These are phyloP conservation scores for Chinchilla lanigera DNA, from an alignment of 2,113 vertebrate species.

Conservation along the genomic window DNA sequence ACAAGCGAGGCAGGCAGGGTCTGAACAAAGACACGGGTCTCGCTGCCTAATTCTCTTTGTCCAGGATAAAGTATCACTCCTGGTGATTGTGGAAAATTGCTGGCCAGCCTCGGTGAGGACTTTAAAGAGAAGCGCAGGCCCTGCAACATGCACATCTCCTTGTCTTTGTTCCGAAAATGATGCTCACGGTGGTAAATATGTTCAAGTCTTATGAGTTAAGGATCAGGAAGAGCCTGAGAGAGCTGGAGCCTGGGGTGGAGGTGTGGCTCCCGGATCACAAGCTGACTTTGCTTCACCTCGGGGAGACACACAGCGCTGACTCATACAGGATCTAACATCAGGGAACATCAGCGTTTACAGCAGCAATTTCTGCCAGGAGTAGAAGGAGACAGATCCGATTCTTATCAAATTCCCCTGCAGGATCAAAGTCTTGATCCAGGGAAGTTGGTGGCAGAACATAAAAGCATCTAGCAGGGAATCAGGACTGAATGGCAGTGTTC, in stretches of 20 bases:
- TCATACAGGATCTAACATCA: background rate
- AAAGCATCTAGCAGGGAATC: background rate
- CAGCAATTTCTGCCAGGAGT: background rate
- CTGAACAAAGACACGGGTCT: background rate
- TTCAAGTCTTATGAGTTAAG: conserved; percentile 32
- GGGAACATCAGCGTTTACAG: background rate
- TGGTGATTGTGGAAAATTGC: conserved; percentile 57
- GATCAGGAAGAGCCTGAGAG: background rate
- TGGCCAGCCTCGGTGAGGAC: background rate
- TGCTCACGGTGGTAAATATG: background rate
- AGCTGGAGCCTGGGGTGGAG: background rate
- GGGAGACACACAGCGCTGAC: background rate
- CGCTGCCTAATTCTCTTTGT: background rate
- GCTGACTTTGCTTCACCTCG: background rate
- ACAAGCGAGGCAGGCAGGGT: background rate
- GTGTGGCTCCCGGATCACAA: background rate
- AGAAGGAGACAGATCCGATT: background rate
- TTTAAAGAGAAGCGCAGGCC: background rate
- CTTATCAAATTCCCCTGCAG: background rate
- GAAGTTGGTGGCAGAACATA: background rate
- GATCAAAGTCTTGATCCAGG: background rate
- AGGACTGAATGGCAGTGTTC: background rate
- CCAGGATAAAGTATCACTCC: background rate
- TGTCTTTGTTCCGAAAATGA: conserved; percentile 59
- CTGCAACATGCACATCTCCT: background rate